phyloP scores from a whole-genome alignment of 2,888 invertebrate genomes.

The Eulithis prunata region DNA sequence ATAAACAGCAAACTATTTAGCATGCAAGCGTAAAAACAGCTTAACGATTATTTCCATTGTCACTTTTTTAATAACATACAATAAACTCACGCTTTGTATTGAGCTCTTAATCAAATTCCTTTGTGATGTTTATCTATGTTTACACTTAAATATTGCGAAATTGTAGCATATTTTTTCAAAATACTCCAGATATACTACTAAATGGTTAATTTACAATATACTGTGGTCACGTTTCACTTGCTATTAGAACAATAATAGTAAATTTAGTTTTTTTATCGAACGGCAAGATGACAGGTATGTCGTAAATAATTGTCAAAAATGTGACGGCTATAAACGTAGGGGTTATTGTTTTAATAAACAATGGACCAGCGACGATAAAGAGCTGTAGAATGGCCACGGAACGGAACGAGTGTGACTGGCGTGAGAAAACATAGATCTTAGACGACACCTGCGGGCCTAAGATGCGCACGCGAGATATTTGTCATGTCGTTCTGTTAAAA shows the following conservation, averaged over 20 bases:
- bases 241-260: constrained; percentile 57
- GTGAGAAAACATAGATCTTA: constrained; percentile 67
- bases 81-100: constrained; percentile 34
- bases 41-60: constrained; percentile 39
- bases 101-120: constrained; percentile 53
- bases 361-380: constrained; percentile 72
- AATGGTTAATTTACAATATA: constrained; percentile 59
- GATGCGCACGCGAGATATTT: too few species aligned
- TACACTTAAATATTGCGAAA: constrained; percentile 53
- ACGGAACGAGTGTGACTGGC: constrained; percentile 66
- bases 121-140: constrained; percentile 47
- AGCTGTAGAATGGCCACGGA: constrained; percentile 67
- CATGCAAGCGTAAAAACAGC: constrained; percentile 17
- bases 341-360: constrained; percentile 82
- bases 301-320: constrained; percentile 76
- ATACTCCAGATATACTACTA: constrained; percentile 55
- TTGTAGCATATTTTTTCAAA: constrained; percentile 49
- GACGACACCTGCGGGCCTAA: too few species aligned
- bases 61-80: constrained; percentile 38
- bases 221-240: constrained; percentile 58
- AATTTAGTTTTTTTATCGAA: constrained; percentile 52
- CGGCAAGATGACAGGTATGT: constrained; percentile 53
- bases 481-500: too few species aligned
- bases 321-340: constrained; percentile 70
- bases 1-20: constrained; percentile 14